These are phyloP conservation scores for Nicator chloris DNA, from an alignment of 2,113 vertebrate genomes.

Conservation along the genomic window DNA sequence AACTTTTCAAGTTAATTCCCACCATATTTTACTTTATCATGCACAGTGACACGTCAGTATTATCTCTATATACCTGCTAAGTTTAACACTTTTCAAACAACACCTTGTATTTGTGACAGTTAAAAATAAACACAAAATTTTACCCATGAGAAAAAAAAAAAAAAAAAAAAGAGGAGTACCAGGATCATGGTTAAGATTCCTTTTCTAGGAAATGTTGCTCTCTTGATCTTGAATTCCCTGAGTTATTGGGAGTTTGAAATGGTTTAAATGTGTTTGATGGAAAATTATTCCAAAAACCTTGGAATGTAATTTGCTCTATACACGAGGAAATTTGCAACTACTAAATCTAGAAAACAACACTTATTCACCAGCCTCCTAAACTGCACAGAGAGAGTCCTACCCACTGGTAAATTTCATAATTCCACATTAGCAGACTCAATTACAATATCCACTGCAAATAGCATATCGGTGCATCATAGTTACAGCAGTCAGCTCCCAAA, in stretches of 20 bases:
- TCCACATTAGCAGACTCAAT: constrained; percentile 25
- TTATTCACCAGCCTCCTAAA: background rate
- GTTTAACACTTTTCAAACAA: constrained; percentile 79
- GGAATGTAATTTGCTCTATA: background rate
- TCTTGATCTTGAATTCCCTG: background rate
- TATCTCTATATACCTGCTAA: constrained; percentile 77
- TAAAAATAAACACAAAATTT: constrained; percentile 76
- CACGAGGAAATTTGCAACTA: background rate
- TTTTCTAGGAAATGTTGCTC: constrained; percentile 5
- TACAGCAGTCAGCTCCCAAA: background rate
- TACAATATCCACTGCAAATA: constrained; percentile 19
- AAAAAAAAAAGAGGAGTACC: background rate
- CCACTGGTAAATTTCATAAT: constrained; percentile 19
- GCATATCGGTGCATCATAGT: background rate
- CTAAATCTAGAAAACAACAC: background rate
- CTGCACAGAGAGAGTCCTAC: background rate
- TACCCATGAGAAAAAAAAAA: constrained; percentile 66
- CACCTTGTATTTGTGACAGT: constrained; percentile 80
- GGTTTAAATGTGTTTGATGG: background rate
- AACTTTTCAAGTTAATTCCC: constrained; percentile 70
- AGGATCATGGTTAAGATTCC: constrained; percentile 32
- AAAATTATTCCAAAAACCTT: constrained; percentile 2
- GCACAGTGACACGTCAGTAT: constrained; percentile 63
- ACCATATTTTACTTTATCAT: constrained; percentile 73
- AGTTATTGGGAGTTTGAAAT: background rate